Evolutionary conservation across 2,888 invertebrate species (phyloP), one percentile per base, ranked within the genome.

Genomic region (Microctonus brassicae): DNA sequence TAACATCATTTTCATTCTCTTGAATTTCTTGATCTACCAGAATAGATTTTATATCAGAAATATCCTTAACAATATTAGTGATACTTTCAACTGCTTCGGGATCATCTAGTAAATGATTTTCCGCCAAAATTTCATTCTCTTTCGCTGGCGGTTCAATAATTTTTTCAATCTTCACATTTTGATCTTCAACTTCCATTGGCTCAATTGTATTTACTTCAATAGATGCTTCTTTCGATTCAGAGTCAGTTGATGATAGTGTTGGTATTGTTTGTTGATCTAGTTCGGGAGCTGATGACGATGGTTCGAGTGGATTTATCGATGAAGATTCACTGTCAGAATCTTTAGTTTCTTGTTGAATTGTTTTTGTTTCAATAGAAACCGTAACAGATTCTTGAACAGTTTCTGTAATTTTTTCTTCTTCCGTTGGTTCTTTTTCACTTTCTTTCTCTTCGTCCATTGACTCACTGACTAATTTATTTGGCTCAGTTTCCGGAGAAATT

Each of bases 61-160:
- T 17, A 9, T 52, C 42, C 36, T 68, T 70, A 11, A 75, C 75
- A 7, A 66, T 69, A 39, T 75, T 69, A 33, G 70, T 17, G 6
- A 47, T 39, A 7, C 72, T 11, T n/a, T 74, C 73, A 29, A 74
- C 71, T 29, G 58, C 58, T 17, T 77, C 75, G 0, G 47, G 17
- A 47, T 17, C 17, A 47, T 47, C 47, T 17, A 77, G 75, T 24
- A 79, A 77, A 36, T 81, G 61, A 69, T 81, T 78, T 24, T 63
- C 42, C 0, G 13, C 7, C 6, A 24, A 10, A n/a, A n/a, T 47
- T 63, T n/a, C 17, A 10, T 4, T 2, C 13, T 61, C 11, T 10
- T 58, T 13, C 10, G 17, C 11, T 2, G 13, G 17, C 6, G 60
- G 34, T 33, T 4, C 33, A n/a, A 0, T 20, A 5, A 60, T 9